Percentiles rank a stretch among this genome's conserved stretches.
Evolutionary conservation across 1,140 invertebrate genomes (phyloP).

Genomic region (Dinothrombium tinctorium): DNA sequence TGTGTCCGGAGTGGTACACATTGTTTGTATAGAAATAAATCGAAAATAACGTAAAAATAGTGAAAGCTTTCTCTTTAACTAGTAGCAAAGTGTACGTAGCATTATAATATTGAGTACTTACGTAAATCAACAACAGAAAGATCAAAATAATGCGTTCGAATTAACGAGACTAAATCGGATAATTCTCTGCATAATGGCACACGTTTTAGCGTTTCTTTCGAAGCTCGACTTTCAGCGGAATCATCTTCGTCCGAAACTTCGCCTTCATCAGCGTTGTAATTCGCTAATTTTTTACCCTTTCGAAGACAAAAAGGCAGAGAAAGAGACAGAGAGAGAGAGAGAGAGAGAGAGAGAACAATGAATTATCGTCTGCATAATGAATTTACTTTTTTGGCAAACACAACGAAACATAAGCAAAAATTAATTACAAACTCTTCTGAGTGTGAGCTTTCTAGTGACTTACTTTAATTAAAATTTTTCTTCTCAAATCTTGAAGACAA

Average conservation of each 20-base stretch:
- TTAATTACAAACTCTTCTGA: too few species aligned
- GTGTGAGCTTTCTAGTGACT: not conserved
- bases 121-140: constrained; percentile 7
- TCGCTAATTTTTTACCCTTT: constrained; percentile 21
- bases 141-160: constrained; percentile 17
- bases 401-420: not conserved
- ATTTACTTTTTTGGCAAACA: not conserved
- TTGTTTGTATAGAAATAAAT: too few species aligned
- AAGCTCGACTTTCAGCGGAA: not conserved
- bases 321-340: not conserved
- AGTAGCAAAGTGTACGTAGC: too few species aligned
- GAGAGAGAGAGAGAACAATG: not conserved
- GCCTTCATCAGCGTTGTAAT: constrained; percentile 16
- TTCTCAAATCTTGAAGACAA: constrained; percentile 20
- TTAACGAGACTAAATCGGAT: constrained; percentile 20
- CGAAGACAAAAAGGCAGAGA: constrained; percentile 1
- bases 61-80: too few species aligned
- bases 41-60: too few species aligned
- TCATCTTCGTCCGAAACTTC: constrained; percentile 24
- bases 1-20: too few species aligned
- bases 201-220: constrained; percentile 2
- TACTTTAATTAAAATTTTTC: constrained; percentile 22
- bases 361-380: not conserved
- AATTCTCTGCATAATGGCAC: constrained; percentile 17
- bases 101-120: not conserved